Percentiles rank a stretch among this genome's conserved stretches.
Conservation (phyloP, 2,888 invertebrate genomes). For the Morpho achilles region DNA sequence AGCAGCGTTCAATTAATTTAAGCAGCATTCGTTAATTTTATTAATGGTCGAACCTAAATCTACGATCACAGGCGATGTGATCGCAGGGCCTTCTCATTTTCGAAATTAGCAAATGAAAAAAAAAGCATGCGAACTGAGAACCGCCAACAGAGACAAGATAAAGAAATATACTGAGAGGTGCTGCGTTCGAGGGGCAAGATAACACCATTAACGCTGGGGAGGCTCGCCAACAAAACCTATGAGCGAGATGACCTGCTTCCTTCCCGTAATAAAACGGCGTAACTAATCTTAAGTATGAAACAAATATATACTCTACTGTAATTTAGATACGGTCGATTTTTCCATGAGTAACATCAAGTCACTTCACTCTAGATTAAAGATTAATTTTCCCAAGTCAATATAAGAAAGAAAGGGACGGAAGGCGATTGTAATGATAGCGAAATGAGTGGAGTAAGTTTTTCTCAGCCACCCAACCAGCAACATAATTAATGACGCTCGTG, state of each 20-base stretch:
- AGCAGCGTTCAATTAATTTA: slow-evolving; percentile 71
- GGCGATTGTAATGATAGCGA: slow-evolving; percentile 70
- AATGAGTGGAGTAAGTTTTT: slow-evolving; percentile 79
- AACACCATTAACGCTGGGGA: slow-evolving; percentile 77
- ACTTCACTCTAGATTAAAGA: slow-evolving; percentile 26
- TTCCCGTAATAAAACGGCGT: slow-evolving; percentile 22
- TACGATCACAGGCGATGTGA: slow-evolving; percentile 69
- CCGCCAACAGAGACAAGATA: slow-evolving; percentile 76
- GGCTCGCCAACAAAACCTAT: slow-evolving; percentile 63
- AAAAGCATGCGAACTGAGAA: slow-evolving; percentile 55
- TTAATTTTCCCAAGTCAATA: slow-evolving; percentile 31
- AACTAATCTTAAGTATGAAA: neutral
- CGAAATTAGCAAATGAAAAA: slow-evolving; percentile 77
- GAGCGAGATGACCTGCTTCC: slow-evolving; percentile 52
- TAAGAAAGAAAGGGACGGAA: slow-evolving; percentile 57
- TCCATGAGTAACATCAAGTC: neutral
- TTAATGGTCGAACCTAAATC: slow-evolving; percentile 72
- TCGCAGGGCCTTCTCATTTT: slow-evolving; percentile 74
- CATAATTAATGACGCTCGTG: slow-evolving; percentile 78
- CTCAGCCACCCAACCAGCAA: slow-evolving; percentile 79
- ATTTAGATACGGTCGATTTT: slow-evolving; percentile 19
- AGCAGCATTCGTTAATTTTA: slow-evolving; percentile 75
- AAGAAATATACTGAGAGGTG: slow-evolving; percentile 78
- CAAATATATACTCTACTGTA: no score
- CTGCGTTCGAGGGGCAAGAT: slow-evolving; percentile 74